Evolutionary conservation across 2,113 vertebrate genomes (phyloP).

Genomic region (Shinisaurus crocodilurus): DNA sequence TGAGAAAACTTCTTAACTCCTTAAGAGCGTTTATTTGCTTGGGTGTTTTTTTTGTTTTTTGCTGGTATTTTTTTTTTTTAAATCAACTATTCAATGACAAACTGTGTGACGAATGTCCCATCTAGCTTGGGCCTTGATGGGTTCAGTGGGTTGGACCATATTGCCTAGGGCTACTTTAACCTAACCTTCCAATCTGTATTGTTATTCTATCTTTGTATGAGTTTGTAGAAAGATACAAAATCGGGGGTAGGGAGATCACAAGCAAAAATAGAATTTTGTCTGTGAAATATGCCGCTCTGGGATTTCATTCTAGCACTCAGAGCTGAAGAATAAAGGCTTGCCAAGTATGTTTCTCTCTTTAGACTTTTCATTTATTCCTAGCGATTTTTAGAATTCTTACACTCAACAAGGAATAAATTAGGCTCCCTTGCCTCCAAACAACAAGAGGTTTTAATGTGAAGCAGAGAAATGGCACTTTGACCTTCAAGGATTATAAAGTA

Average conservation of each 20-base stretch:
- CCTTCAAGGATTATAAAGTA: background rate
- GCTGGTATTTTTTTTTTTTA: too few relatives aligned
- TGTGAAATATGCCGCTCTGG: background rate
- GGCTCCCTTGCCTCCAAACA: background rate
- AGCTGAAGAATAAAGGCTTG: background rate
- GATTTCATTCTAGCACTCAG: background rate
- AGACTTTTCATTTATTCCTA: background rate
- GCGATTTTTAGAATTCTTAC: background rate
- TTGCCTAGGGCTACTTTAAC: background rate
- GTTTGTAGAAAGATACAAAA: background rate
- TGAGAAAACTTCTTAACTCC: background rate
- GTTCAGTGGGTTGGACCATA: background rate
- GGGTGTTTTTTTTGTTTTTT: too few relatives aligned
- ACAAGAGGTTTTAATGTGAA: background rate
- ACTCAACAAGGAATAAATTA: constrained; percentile 10
- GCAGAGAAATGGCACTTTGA: background rate
- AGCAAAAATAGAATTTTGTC: background rate
- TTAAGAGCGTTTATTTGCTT: too few relatives aligned
- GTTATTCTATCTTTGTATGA: background rate
- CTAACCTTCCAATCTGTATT: background rate
- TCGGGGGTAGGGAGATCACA: background rate
- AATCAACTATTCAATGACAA: too few relatives aligned
- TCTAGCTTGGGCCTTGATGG: background rate
- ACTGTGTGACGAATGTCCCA: background rate
- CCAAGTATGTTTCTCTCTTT: background rate